Evolutionary conservation across 2,113 vertebrate genomes (phyloP), one percentile per base, ranked within the genome.

Genomic region (Rhea americana): DNA sequence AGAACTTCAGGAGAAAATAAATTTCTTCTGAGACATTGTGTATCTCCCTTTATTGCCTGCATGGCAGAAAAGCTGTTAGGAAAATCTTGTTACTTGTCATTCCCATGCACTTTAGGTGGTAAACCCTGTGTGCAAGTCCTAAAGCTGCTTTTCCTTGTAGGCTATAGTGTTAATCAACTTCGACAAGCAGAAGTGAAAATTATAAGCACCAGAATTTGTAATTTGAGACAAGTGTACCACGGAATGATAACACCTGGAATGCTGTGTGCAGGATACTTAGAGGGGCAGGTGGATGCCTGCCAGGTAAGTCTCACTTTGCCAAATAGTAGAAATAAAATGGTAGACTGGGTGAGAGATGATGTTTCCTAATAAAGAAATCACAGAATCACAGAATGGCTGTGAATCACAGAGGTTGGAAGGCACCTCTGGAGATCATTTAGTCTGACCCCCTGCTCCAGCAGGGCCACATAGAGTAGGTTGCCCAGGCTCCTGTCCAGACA

Each of bases 261-360:
- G 99, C 68, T 98, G 85, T 99, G 99, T 90, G 99, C 99, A 76
- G 99, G 99, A 62, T 95, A 98, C 68, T 97, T 99, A 67, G 80
- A 41, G 6, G 99, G 99, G 81, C 97, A 97, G 62, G 97, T 99
- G 25, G 99, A 99, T 94, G 99, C 99, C 53, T 99, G 99, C 97
- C 98, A 99, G 98, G 99, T 99, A 98, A 77, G 88, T 91, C 3
- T 76, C 6, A 72, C 83, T 13, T 28, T 15, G 26, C 16, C 7
- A 47, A 68, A 30, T 3, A 74, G 14, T 61, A 32, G 73, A 56
- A 86, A 70, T 21, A 53, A 91, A 88, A 56, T 47, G 35, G 35
- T 24, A 56, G 20, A 8, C 84, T 66, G 25, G 13, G 5, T 61
- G 37, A 30, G 32, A 82, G 17, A 26, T 68, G 13, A 39, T 65